Evolutionary conservation across 1,140 invertebrate species (phyloP), one percentile per base, ranked within the genome.

Genomic region (Elysia chlorotica): DNA sequence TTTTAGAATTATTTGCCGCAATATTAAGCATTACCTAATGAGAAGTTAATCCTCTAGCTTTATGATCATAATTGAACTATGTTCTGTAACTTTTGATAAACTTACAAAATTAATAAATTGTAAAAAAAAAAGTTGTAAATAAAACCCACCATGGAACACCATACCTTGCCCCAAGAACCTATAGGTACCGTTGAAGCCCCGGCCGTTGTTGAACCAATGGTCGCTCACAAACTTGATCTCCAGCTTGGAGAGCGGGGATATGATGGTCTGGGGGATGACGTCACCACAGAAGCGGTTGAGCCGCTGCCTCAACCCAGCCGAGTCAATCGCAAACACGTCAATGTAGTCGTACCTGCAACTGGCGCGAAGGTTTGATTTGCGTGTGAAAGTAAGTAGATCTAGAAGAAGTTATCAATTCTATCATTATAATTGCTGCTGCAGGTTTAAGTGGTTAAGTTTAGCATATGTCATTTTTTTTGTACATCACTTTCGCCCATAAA

Each of bases 291-390:
- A 78, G 14, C 78, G 61, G n/a, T 77, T 77, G 30, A 80, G 71
- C 14, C 79, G 65, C 3, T 78, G 77, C 65, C 76, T 79, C 71
- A 76, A 79, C 17, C 79, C 77, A 25, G 70, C 74, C 3, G 37
- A 48, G 68, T 84, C 79, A 38, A 82, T 72, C 30, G 76, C 78
- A 33, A 75, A 84, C 37, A 83, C 75, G 56, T 84, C 82, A 23
- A 84, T 78, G 67, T 82, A 83, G 71, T 84, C 83, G 57, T 77
- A 83, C 30, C 76, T 62, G 63, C 83, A 84, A 57, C 83, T 84
- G 75, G 61, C 73, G 72, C n/a, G 25, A 69, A 35, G 6, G 61
- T 1, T 21, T 59, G 23, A 21, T 35, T 35, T 70, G 35, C 14
- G 6, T 59, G n/a, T 36, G 17, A 1, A 30, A 25, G 28, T 35